Conservation (phyloP, 2,797 vertebrate genomes). For the Poecilia velifera region DNA sequence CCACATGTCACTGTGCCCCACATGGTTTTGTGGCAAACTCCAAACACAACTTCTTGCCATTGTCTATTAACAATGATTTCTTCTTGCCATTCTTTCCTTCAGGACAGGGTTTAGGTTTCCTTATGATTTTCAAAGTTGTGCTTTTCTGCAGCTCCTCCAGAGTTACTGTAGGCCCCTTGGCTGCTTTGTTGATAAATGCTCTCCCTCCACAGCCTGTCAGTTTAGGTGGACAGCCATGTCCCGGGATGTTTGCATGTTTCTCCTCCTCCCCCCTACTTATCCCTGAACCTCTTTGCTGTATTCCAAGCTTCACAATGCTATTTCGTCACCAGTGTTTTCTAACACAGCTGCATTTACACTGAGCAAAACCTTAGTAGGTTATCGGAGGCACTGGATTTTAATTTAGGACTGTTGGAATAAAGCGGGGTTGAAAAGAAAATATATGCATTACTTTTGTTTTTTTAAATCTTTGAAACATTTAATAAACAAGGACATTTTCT, state of each 20-base stretch:
- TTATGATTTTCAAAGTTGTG: background rate
- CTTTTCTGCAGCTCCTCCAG: background rate
- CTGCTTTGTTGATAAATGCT: background rate
- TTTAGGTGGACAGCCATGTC: background rate
- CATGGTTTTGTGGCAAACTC: background rate
- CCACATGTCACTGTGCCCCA: background rate
- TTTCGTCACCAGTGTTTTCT: background rate
- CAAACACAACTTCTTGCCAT: background rate
- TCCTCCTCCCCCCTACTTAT: background rate
- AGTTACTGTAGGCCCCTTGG: background rate
- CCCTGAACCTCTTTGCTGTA: background rate
- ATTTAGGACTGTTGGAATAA: background rate
- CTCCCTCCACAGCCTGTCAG: background rate
- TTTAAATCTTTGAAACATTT: too few species aligned
- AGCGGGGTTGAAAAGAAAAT: background rate
- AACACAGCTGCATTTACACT: background rate
- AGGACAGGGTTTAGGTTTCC: background rate
- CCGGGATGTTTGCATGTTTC: background rate
- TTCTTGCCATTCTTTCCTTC: background rate
- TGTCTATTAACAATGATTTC: background rate
- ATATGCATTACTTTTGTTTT: background rate
- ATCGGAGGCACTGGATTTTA: background rate
- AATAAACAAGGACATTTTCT: background rate
- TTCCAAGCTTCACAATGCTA: background rate
- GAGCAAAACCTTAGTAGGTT: background rate